phyloP scores from a whole-genome alignment of 2,113 vertebrate species.

The Serinus canaria region DNA sequence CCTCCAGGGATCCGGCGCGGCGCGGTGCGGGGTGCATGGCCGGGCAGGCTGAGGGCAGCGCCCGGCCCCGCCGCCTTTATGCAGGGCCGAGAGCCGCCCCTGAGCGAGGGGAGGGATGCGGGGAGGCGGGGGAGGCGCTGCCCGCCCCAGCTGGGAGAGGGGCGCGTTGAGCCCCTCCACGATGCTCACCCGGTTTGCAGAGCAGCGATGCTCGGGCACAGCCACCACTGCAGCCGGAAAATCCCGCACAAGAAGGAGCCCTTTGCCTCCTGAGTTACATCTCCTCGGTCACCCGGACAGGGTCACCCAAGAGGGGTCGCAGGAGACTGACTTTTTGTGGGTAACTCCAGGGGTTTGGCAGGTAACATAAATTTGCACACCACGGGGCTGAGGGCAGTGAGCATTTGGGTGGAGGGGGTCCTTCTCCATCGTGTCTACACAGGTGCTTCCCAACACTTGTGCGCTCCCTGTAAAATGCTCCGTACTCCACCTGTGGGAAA shows the following conservation, averaged over 20 bases:
- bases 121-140: not conserved
- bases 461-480: not conserved
- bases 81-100: not conserved
- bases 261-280: not conserved
- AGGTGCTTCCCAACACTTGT: fast-evolving
- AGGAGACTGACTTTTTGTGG: no score
- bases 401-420: fast-evolving
- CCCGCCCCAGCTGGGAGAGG: not conserved
- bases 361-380: no score
- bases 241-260: fast-evolving
- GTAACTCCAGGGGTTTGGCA: no score
- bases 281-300: not conserved
- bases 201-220: not conserved
- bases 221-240: fast-evolving
- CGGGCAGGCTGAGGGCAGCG: not conserved
- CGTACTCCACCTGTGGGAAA: fast-evolving
- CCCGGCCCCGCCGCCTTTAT: not conserved
- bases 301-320: not conserved
- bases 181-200: fast-evolving
- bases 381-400: fast-evolving
- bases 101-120: not conserved
- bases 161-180: fast-evolving
- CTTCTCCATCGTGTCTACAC: fast-evolving
- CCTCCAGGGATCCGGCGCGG: conserved; percentile 81
- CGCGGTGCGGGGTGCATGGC: conserved; percentile 64